Conservation (phyloP, 1,140 invertebrate species). For the Camponotus floridanus region DNA sequence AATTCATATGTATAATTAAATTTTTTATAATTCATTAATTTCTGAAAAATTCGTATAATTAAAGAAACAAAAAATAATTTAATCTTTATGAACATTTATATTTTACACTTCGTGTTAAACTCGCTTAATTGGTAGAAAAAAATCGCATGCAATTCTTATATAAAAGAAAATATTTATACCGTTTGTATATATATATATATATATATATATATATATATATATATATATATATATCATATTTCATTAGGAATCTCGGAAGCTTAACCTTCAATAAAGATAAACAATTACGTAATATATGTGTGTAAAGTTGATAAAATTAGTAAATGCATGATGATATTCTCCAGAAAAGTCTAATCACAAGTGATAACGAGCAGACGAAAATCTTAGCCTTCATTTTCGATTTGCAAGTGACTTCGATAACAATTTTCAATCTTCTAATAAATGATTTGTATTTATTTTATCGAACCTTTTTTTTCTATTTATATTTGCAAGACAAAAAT, state of each 20-base stretch:
- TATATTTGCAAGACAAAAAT: not conserved
- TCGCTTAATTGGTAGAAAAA: not conserved
- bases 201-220: too few species aligned
- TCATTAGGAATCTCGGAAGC: not conserved
- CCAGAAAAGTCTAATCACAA: constrained; percentile 24
- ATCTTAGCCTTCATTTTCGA: constrained; percentile 52
- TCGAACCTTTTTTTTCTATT: not conserved
- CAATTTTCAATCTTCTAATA: not conserved
- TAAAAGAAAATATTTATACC: not conserved
- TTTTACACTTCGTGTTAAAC: not conserved
- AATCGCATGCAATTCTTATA: not conserved
- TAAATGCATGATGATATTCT: constrained; percentile 10
- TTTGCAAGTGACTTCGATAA: constrained; percentile 20
- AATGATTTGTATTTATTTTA: constrained; percentile 21
- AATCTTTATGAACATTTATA: not conserved
- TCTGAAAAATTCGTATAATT: too few species aligned
- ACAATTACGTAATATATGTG: not conserved
- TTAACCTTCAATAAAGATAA: not conserved
- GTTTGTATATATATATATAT: not conserved
- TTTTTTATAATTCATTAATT: too few species aligned
- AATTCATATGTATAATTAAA: not conserved
- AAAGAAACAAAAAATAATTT: not conserved
- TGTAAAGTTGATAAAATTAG: constrained; percentile 20
- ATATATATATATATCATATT: not conserved
- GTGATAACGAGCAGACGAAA: constrained; percentile 11